Percentiles rank a stretch among this genome's conserved stretches.
Evolutionary conservation across 2,113 vertebrate species (phyloP).

Genomic region (Triplophysa rosa): DNA sequence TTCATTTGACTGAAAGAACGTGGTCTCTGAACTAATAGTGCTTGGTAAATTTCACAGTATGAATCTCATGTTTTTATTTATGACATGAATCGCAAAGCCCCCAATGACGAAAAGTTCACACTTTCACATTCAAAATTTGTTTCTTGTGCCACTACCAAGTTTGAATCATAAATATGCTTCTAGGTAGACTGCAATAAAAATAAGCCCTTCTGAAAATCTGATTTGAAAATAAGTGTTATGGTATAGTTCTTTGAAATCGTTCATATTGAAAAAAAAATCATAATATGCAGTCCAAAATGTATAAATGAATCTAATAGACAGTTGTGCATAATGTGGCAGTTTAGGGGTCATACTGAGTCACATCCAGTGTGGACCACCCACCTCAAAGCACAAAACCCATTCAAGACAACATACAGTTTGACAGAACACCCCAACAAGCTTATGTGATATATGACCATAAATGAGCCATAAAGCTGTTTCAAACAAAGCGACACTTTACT

Average conservation of each 20-base stretch:
- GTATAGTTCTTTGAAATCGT: no score
- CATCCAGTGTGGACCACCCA: constrained; percentile 70
- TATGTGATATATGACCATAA: constrained; percentile 60
- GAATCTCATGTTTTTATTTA: not conserved
- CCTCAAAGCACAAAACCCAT: constrained; percentile 55
- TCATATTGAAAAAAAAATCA: not conserved
- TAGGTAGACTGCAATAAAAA: no score
- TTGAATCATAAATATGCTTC: not conserved
- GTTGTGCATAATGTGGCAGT: constrained; percentile 58
- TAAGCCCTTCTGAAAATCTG: no score
- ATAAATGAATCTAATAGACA: not conserved
- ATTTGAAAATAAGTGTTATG: no score
- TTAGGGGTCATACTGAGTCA: constrained; percentile 66
- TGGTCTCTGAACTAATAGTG: not conserved
- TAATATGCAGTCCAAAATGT: not conserved
- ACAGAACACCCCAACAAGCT: constrained; percentile 36
- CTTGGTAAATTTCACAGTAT: not conserved
- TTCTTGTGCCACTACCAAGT: not conserved
- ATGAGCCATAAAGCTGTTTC: constrained; percentile 62
- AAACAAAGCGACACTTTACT: constrained; percentile 57
- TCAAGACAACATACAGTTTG: constrained; percentile 44
- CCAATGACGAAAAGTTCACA: no score
- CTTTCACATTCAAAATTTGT: no score
- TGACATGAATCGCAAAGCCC: no score
- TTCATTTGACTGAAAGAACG: not conserved